Percentiles rank a stretch among this genome's conserved stretches.
phyloP scores from a whole-genome alignment of 2,888 invertebrate species.

The Cremastobaeus sp. region DNA sequence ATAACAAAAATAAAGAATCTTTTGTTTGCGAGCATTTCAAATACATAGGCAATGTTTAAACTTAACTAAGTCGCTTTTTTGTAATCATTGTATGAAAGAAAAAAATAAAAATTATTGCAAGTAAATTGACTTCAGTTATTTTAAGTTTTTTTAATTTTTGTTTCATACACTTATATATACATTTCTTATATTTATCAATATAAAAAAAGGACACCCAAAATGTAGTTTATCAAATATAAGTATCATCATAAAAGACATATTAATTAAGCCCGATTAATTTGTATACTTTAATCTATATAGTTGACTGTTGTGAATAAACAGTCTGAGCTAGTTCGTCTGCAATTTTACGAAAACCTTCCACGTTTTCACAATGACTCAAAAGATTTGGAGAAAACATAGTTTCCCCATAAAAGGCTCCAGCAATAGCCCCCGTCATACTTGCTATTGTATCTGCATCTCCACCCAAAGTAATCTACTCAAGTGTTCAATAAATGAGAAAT shows the following conservation, averaged over 20 bases:
- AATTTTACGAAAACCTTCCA: slow-evolving; percentile 79
- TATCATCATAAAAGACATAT: too few relatives aligned
- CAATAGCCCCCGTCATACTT: slow-evolving; percentile 85
- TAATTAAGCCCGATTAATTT: too few relatives aligned
- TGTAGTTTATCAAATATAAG: too few relatives aligned
- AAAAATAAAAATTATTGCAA: slow-evolving; percentile 52
- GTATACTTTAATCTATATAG: slow-evolving; percentile 2
- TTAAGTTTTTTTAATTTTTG: too few relatives aligned
- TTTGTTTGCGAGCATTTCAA: slow-evolving; percentile 49
- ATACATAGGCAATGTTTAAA: slow-evolving; percentile 38
- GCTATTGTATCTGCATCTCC: slow-evolving; percentile 90
- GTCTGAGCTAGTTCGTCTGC: slow-evolving; percentile 79
- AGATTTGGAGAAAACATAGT: slow-evolving; percentile 79
- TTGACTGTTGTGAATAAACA: slow-evolving; percentile 22
- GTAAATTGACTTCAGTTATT: too few relatives aligned
- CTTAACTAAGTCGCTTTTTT: slow-evolving; percentile 50
- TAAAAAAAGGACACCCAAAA: too few relatives aligned
- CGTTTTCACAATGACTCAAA: slow-evolving; percentile 82
- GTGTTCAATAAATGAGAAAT: not conserved
- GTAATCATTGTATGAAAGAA: slow-evolving; percentile 56
- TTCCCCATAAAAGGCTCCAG: slow-evolving; percentile 84
- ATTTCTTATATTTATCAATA: too few relatives aligned
- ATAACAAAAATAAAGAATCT: slow-evolving; percentile 39
- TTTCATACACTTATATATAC: too few relatives aligned
- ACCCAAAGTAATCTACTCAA: slow-evolving; percentile 79